Conservation (phyloP, 1,140 invertebrate species). For the Macrocentrus cingulum region DNA sequence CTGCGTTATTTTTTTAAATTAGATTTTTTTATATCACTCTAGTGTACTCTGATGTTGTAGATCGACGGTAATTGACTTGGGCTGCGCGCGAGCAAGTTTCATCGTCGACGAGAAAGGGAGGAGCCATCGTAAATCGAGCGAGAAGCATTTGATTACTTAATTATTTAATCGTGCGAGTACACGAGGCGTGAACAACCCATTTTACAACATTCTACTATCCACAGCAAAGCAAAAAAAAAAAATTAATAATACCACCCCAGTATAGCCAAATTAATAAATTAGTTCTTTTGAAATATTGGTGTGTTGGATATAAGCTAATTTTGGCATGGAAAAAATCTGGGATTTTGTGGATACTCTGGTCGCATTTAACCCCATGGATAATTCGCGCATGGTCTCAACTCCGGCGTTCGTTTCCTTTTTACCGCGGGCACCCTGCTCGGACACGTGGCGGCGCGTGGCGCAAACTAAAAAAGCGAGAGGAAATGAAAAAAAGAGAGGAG, state of each 20-base stretch:
- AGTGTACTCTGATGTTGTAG: too few species aligned
- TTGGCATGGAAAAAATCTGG: too few species aligned
- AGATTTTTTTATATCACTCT: too few species aligned
- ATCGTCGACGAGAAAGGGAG: constrained; percentile 9
- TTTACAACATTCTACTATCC: not conserved
- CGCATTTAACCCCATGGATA: too few species aligned
- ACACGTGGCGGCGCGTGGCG: constrained; percentile 58
- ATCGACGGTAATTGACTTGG: constrained; percentile 23
- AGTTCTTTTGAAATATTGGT: constrained; percentile 1
- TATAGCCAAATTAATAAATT: not conserved
- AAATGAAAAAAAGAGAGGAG: constrained; percentile 17
- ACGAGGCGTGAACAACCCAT: constrained; percentile 12
- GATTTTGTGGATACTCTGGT: too few species aligned
- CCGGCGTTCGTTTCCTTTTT: constrained; percentile 49
- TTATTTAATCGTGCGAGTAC: constrained; percentile 24
- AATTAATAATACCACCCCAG: not conserved
- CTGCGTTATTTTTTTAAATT: too few species aligned
- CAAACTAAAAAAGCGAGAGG: constrained; percentile 49
- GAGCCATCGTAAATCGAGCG: constrained; percentile 23
- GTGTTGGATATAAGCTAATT: too few species aligned
- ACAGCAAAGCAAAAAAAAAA: constrained; percentile 1
- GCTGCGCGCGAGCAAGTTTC: not conserved
- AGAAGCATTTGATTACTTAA: constrained; percentile 28
- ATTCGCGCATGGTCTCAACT: too few species aligned
- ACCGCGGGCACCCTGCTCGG: constrained; percentile 30